phyloP scores from a whole-genome alignment of 2,888 invertebrate species.

The Clusia tigrina region DNA sequence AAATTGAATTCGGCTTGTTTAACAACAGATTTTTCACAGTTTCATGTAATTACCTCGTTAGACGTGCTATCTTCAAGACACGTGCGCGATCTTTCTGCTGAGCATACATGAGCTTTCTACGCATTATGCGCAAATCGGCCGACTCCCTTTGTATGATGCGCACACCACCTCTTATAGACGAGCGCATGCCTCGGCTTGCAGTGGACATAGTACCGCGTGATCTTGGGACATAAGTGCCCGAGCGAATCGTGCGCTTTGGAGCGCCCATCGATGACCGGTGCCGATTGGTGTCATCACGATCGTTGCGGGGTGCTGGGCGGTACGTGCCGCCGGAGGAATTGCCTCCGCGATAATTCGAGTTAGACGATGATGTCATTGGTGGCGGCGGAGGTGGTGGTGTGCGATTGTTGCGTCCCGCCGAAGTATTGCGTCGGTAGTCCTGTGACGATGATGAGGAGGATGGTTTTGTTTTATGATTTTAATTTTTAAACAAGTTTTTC shows the following conservation, averaged over 20 bases:
- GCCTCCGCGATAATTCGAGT: constrained; percentile 46
- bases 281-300: constrained; percentile 47
- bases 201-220: constrained; percentile 52
- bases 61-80: constrained; percentile 61
- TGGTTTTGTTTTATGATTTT: constrained; percentile 54
- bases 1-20: no score
- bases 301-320: constrained; percentile 42
- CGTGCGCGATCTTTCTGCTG: constrained; percentile 63
- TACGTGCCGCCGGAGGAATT: constrained; percentile 44
- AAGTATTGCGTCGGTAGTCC: constrained; percentile 62
- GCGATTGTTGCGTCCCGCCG: constrained; percentile 58
- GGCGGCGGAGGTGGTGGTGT: constrained; percentile 58
- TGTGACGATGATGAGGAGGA: constrained; percentile 62
- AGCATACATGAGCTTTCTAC: constrained; percentile 59
- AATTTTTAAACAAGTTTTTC: constrained; percentile 43
- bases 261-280: constrained; percentile 61
- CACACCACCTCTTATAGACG: constrained; percentile 52
- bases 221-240: constrained; percentile 56
- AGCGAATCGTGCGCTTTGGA: constrained; percentile 58
- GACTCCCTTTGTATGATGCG: constrained; percentile 58
- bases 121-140: constrained; percentile 61
- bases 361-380: constrained; percentile 49
- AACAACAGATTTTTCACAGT: no score
- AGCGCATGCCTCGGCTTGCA: constrained; percentile 53
- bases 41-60: constrained; percentile 65